Base-by-base conservation (phyloP, 2,797 vertebrate genomes). In the Urosaurus nigricauda region DNA sequence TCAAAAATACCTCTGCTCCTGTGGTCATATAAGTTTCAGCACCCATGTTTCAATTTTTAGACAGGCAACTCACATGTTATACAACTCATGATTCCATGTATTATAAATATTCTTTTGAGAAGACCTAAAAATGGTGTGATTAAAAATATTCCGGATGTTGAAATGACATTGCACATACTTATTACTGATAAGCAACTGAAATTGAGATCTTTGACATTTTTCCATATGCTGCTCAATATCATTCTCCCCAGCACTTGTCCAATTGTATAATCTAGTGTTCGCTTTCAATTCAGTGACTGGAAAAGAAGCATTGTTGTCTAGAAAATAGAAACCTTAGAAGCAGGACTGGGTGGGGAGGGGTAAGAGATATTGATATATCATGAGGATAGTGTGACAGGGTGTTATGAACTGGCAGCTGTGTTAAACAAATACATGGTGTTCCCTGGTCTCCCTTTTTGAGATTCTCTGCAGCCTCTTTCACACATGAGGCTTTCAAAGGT, bases 241-340 rank as follows among this genome's bases (percentile, higher is more conserved):
- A 32, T 16, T 79, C 24, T 11, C 58, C 5, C 26, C 40, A 2
- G 24, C 12, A n/a, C 37, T 26, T 60, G 37, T 71, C n/a, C 70
- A 13, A 53, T 79, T 87, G 79, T 70, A 80, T 35, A 71, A 40
- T 71, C 53, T 29, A 43, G 47, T 63, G 58, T 17, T 85, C 32
- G 8, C 40, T 58, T 47, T 65, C 56, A n/a, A 71, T n/a, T n/a
- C 4, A 60, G 12, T 51, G 53, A 58, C 26, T 9, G 12, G 68
- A n/a, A 56, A n/a, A 71, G 26, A 24, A 87, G 5, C 19, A n/a
- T 24, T 74, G 29, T 81, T 81, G 37, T 73, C 51, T 81, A 51
- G 79, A 81, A 81, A n/a, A 24, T 58, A 16, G 70, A 68, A 83
- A 68, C 40, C 32, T 79, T 60, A 73, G 79, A n/a, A 74, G 53